Percentiles rank a stretch among this genome's conserved stretches.
These are phyloP conservation scores for Chroicocephalus ridibundus DNA, from an alignment of 2,113 vertebrate genomes.

Conservation along the genomic window DNA sequence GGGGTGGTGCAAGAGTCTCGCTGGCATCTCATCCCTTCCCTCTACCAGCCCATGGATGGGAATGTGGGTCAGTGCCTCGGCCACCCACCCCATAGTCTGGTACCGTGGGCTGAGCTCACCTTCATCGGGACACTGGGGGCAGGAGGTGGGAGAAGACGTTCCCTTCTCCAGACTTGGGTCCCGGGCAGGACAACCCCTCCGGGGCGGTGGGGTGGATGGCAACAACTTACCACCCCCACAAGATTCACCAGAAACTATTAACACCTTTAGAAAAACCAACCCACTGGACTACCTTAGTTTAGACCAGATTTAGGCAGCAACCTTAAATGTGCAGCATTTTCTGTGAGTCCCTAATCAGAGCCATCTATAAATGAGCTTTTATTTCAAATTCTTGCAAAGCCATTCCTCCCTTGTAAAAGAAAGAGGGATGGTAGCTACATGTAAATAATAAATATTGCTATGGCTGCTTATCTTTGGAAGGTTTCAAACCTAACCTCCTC, in stretches of 20 bases:
- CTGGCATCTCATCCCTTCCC: background rate
- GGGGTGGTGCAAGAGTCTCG: background rate
- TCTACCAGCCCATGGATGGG: background rate
- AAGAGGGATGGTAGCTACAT: background rate
- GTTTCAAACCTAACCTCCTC: conserved; percentile 15
- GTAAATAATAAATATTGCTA: conserved; percentile 39
- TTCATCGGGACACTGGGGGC: accelerated
- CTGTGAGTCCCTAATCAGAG: background rate
- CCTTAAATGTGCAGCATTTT: background rate
- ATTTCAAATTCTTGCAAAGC: conserved; percentile 1
- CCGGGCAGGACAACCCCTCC: background rate
- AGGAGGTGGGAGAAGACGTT: background rate
- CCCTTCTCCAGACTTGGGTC: accelerated
- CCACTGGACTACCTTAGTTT: background rate
- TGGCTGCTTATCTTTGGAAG: conserved; percentile 22
- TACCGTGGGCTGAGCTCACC: background rate
- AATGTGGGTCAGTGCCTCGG: background rate
- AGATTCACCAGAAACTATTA: background rate
- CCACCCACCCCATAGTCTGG: background rate
- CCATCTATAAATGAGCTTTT: background rate
- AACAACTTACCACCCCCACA: background rate
- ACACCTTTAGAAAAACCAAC: background rate
- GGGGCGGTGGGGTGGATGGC: background rate
- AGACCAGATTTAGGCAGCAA: background rate
- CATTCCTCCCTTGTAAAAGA: conserved; percentile 1